Percentiles rank a stretch among this genome's conserved stretches.
Conservation (phyloP, 2,113 vertebrate species). For the Alligator sinensis region DNA sequence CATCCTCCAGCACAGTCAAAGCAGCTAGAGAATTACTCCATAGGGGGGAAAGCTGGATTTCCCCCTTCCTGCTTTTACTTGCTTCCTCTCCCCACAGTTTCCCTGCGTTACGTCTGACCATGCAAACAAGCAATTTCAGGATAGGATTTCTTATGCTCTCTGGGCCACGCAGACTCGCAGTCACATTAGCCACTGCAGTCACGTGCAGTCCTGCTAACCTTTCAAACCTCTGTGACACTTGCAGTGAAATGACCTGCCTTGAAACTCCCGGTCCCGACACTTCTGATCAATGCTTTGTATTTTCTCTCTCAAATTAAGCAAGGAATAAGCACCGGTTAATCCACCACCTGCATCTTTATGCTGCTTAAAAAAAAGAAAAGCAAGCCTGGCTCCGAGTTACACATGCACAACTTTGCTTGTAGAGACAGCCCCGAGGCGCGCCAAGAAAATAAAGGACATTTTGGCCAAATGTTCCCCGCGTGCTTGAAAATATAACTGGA, state of each 20-base stretch:
- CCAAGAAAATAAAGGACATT: not conserved
- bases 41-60: not conserved
- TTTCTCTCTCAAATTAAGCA: constrained; percentile 32
- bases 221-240: not conserved
- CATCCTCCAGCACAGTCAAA: not conserved
- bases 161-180: constrained; percentile 24
- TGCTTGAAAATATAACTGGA: constrained; percentile 61
- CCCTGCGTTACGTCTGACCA: not conserved
- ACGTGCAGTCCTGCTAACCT: not conserved
- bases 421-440: constrained; percentile 2
- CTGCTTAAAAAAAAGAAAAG: constrained; percentile 14
- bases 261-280: not conserved
- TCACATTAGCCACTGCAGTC: not conserved
- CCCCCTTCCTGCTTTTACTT: not conserved
- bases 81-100: too few relatives aligned
- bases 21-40: fast-evolving
- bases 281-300: constrained; percentile 25
- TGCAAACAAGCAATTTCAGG: constrained; percentile 12
- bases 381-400: not conserved
- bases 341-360: constrained; percentile 33
- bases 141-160: not conserved
- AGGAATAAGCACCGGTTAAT: constrained; percentile 46
- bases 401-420: constrained; percentile 57
- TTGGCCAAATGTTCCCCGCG: constrained; percentile 32
- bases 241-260: constrained; percentile 37